Conservation (phyloP, 2,888 invertebrate genomes). For the Tinea pellionella region DNA sequence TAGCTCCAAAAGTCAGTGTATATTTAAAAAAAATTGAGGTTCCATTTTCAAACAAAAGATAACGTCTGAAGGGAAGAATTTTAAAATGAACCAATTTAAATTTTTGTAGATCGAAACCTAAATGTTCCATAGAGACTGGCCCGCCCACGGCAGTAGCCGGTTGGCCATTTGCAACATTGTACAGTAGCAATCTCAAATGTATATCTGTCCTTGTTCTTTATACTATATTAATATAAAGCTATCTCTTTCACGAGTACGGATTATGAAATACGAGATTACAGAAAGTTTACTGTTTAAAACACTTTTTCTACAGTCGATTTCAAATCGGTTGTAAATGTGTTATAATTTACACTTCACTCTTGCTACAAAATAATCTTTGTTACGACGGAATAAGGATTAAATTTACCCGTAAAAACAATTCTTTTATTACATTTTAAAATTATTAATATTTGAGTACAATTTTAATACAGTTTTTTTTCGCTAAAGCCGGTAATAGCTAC, state of each 20-base stretch:
- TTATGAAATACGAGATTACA: constrained; percentile 52
- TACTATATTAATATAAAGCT: constrained; percentile 18
- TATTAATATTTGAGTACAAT: constrained; percentile 31
- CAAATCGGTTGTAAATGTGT: constrained; percentile 18
- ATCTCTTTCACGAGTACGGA: constrained; percentile 42
- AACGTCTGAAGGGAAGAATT: neutral
- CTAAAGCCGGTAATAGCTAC: constrained; percentile 53
- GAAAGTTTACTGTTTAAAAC: constrained; percentile 46
- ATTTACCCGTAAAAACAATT: constrained; percentile 12
- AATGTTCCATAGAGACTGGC: constrained; percentile 16
- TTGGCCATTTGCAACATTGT: constrained; percentile 50
- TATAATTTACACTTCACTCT: constrained; percentile 24
- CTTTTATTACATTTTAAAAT: neutral
- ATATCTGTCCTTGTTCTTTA: constrained; percentile 37
- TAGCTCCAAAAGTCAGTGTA: too few species aligned
- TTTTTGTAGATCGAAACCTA: constrained; percentile 16
- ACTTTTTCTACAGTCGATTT: constrained; percentile 52
- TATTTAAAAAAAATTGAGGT: neutral
- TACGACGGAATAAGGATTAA: neutral
- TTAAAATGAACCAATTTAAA: constrained; percentile 15
- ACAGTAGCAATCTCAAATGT: constrained; percentile 30
- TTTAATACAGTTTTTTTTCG: constrained; percentile 47
- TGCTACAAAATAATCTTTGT: constrained; percentile 23
- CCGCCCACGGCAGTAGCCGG: constrained; percentile 47
- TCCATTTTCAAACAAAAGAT: neutral